phyloP scores from a whole-genome alignment of 2,113 vertebrate genomes.

The Sorex fumeus region DNA sequence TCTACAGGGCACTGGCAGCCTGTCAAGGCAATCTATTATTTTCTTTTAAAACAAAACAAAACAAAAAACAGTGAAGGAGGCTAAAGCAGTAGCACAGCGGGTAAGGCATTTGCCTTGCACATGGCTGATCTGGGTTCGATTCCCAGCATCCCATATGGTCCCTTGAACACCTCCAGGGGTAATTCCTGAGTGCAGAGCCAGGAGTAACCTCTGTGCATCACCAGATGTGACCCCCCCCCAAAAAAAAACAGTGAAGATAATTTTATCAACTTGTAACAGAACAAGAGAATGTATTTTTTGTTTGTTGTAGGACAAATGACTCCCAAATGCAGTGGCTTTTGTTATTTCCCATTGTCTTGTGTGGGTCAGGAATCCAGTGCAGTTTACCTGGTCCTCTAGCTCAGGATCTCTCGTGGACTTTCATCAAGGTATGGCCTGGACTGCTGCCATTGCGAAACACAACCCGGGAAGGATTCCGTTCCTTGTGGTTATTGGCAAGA shows the following conservation, averaged over 20 bases:
- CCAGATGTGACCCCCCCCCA: no score
- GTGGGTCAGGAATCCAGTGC: not conserved
- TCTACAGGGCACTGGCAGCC: not conserved
- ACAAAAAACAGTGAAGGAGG: no score
- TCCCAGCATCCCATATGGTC: no score
- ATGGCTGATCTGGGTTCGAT: no score
- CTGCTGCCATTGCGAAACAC: not conserved
- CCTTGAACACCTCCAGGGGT: no score
- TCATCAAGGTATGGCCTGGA: not conserved
- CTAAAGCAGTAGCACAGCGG: no score
- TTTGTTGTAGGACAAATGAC: not conserved
- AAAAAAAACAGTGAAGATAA: no score
- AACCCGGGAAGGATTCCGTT: not conserved
- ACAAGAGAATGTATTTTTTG: not conserved
- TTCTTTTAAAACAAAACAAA: not conserved
- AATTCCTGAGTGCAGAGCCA: no score
- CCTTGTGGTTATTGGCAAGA: not conserved
- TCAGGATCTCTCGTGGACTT: not conserved
- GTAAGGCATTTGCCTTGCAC: no score
- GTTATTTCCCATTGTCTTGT: not conserved
- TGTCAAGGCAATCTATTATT: not conserved
- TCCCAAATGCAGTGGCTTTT: slow-evolving; percentile 1
- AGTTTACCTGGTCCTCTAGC: not conserved
- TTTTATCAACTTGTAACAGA: slow-evolving; percentile 38
- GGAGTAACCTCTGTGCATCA: no score